These are phyloP conservation scores for Meloidogyne exigua DNA, from an alignment of 1,140 invertebrate species.

Conservation along the genomic window DNA sequence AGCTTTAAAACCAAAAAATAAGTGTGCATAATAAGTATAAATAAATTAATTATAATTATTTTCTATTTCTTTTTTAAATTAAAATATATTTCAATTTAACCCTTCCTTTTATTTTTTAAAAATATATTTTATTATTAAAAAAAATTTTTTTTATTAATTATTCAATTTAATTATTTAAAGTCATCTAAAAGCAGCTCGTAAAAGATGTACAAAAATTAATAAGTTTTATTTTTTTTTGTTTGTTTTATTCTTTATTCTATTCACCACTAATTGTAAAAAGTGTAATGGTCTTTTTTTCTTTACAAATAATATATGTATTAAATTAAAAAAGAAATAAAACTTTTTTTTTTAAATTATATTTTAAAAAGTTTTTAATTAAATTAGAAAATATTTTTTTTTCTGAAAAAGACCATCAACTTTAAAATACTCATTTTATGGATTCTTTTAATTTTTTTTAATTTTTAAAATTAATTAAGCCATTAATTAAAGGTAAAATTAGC, in stretches of 20 bases:
- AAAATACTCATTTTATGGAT: neutral
- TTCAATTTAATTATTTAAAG: neutral
- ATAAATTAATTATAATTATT: no score
- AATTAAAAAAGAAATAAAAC: neutral
- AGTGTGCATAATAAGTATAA: no score
- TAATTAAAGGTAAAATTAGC: neutral
- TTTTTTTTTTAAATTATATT: no score
- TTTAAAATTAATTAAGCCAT: neutral
- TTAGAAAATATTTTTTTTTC: no score
- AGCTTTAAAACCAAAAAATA: no score
- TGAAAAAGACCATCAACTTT: neutral
- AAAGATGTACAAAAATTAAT: neutral
- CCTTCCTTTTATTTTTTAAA: no score
- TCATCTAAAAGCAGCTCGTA: constrained; percentile 1
- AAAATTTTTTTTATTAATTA: no score
- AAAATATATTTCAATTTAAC: no score
- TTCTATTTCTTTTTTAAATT: no score
- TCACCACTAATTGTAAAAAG: neutral
- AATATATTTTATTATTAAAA: no score
- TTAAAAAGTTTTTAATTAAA: neutral
- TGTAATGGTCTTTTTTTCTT: neutral
- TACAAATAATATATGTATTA: no score
- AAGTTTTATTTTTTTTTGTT: neutral
- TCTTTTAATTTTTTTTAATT: neutral
- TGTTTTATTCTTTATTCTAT: neutral